Base-by-base conservation (phyloP, 2,113 vertebrate genomes). In the Nycticryphes semicollaris region DNA sequence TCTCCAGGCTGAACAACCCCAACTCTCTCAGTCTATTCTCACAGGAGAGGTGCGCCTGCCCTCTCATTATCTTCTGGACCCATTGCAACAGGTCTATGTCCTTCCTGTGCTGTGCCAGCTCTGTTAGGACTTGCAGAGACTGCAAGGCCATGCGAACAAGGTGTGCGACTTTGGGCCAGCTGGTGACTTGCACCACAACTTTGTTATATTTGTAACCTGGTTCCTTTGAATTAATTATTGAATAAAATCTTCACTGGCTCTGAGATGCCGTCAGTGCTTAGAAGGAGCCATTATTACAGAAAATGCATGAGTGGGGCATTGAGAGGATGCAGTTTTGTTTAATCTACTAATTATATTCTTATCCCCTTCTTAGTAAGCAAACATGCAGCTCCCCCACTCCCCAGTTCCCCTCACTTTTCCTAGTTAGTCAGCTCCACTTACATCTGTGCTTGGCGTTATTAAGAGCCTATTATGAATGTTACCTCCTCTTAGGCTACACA, bases 391-490 rank as follows among this genome's bases (percentile, higher is more conserved):
- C 27, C 28, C 23, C 59, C 35, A 4, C 22, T 6, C 15, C 30
- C 20, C 12, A 14, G 19, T 43, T 1, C 5, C 2, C 14, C 22
- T 1, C 0, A 0, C 28, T 66, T 50, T 47, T 86, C 48, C 68
- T 68, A 72, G 76, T 94, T 62, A 83, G 74, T 50, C 31, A 92
- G 74, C 50, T 93, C 72, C 24, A 8, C 75, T 93, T 95, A 69
- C 28, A 69, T 88, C 51, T 93, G 60, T 63, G 79, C 60, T 87
- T 80, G 80, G 69, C 81, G 93, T 77, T 93, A 76, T 68, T 88
- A 84, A 78, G 72, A 78, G 78, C 77, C 68, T 89, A 12, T 90
- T 89, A 89, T 54, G 80, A 62, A 48, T 79, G 50, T 89, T 97
- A 88, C 83, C 70, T 95, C 33, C 62, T 86, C 70, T 57, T 80